Evolutionary conservation across 1,140 invertebrate species (phyloP), one percentile per base, ranked within the genome.

Genomic region (Pararge aegeria): DNA sequence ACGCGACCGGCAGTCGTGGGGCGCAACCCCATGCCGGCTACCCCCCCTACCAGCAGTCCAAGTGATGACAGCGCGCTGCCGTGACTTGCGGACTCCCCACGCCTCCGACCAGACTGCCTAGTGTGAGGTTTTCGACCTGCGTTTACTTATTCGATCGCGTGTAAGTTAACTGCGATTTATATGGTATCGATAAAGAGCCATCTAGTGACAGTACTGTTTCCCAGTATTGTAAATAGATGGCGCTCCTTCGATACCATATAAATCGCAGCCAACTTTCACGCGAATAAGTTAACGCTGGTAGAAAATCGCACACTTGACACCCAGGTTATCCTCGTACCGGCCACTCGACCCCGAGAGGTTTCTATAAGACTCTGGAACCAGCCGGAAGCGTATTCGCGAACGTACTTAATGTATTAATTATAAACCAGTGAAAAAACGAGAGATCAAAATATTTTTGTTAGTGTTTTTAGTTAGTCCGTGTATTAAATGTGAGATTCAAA

Each of bases 1-100:
- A 98, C 90, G 96, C 97, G 19, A 98, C 96, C 7, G 96, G 95
- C 58, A 96, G 95, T 16, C 92, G 95, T 63, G 87, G 76, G 24
- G 81, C 82, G 20, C 84, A 82, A 51, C 88, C 87, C 40, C 88
- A 86, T 68, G 78, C 78, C 63, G 73, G 73, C 52, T 87, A 89
- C 75, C 83, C 83, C 40, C 80, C 80, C 58, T 86, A 86, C 74
- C 82, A 83, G 70, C 85, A 80, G 75, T 68, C 73, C 77, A 89
- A 89, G 83, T 87, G 86, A 89, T 84, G 75, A 40, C 66, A 42
- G 38, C 38, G 13, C 38, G 13, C 15, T 7, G 13, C 38, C 38
- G 38, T 18, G 38, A 15, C 5, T 5, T 42, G 38, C 38, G 38
- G 38, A 18, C 38, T 18, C 38, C 13, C 38, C 15, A 18, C 13